Conservation (phyloP, 2,797 vertebrate species). For the Artibeus jamaicensis region DNA sequence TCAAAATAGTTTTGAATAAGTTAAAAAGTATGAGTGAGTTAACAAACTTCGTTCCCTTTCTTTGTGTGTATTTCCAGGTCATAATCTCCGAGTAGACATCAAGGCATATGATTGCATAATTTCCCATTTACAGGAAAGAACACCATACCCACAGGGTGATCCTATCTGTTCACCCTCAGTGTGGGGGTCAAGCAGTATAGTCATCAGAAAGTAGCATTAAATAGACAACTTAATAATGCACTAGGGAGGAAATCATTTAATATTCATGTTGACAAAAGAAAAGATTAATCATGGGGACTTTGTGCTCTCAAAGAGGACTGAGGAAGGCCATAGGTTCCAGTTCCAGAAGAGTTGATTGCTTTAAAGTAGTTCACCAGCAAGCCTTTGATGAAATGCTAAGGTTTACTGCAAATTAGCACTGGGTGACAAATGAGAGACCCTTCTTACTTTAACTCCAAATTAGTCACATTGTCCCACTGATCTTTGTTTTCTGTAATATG, state of each 20-base stretch:
- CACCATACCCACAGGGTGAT: background rate
- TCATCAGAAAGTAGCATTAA: constrained; percentile 66
- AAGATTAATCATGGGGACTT: constrained; percentile 89
- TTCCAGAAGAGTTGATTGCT: constrained; percentile 72
- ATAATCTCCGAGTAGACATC: background rate
- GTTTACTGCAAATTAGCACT: constrained; percentile 81
- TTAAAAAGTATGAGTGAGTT: background rate
- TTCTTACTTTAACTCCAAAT: constrained; percentile 81
- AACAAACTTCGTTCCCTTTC: background rate
- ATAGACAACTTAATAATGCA: constrained; percentile 79
- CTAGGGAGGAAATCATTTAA: constrained; percentile 83
- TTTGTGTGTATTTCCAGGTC: background rate
- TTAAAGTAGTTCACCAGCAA: constrained; percentile 70
- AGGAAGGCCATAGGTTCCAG: constrained; percentile 77
- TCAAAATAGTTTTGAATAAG: background rate
- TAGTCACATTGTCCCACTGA: constrained; percentile 76
- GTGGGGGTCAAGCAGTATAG: constrained; percentile 66
- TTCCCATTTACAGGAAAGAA: background rate
- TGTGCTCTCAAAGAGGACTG: constrained; percentile 86
- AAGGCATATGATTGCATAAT: background rate
- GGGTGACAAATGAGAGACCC: constrained; percentile 79
- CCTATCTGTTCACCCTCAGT: constrained; percentile 43
- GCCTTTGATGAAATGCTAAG: constrained; percentile 81
- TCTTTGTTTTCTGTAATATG: constrained; percentile 67
- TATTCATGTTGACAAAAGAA: constrained; percentile 88